Evolutionary conservation across 1,140 invertebrate genomes (phyloP), one percentile per base, ranked within the genome.

Genomic region (Solen grandis): DNA sequence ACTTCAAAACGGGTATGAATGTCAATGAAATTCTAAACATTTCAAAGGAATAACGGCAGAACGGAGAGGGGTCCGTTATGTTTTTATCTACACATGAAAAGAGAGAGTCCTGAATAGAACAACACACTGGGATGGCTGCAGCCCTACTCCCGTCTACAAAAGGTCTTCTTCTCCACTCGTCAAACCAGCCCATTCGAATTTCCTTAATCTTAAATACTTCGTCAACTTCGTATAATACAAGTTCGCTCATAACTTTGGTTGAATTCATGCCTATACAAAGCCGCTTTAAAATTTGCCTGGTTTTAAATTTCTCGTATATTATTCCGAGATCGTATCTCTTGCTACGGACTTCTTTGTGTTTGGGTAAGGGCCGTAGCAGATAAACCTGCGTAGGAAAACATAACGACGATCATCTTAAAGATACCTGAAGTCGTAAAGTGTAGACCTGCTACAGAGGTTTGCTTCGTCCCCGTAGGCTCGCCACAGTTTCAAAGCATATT

Each of bases 361-460:
- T 78, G 75, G n/a, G 33, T 65, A 69, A 25, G 2, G 36, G 27
- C 62, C 62, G 63, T 41, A 69, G 59, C 75, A 59, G 75, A 78
- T 78, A 78, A 78, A 66, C 31, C 25, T 50, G 33, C 19, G 22
- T 55, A 76, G 41, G 54, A 68, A n/a, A n/a, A n/a, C n/a, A n/a
- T n/a, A n/a, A 78, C 66, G 60, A 13, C 54, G 75, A 78, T 78
- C 62, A 78, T 78, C 75, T 78, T 57, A 22, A n/a, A 73, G 70
- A 73, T 73, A 73, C 54, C n/a, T 73, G 55, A 25, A 3, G 50
- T 22, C 8, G 0, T 22, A 2, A 25, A 29, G 19, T 36, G 57
- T 70, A 70, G 68, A 55, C 68, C 57, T 16, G 68, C 68, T 57
- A n/a, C 3, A n/a, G 36, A 36, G 27, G 19, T 27, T 22, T 19